Base-by-base conservation (phyloP, 2,888 invertebrate species). In the Parnassius apollo region DNA sequence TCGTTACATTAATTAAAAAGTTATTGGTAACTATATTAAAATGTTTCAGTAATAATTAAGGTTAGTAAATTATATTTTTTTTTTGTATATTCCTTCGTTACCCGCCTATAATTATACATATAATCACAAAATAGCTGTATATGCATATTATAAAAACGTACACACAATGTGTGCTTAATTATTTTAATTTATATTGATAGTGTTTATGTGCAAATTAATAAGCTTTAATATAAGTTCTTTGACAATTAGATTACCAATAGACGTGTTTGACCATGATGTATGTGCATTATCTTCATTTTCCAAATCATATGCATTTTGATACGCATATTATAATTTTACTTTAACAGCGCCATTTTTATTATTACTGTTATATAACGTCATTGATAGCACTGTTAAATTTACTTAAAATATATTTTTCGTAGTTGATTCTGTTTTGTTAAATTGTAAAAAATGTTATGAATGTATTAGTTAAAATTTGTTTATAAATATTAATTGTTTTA, bases 41-140 rank as follows among this genome's bases (percentile, higher is more conserved):
- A 46, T 46, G 4, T 46, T 49, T 60, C 8, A 49, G 45, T 46
- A 62, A 57, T 58, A 50, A 54, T 57, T 52, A 42, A 62, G 48
- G 53, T 55, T 54, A 52, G 1, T 56, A 42, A 35, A 60, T 4
- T 42, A 9, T 46, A 42, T 53, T 48, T 53, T 53, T 48, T 53
- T 51, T 67, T 52, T 46, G 59, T 51, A 51, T 46, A 63, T 59
- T 63, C 42, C 51, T 55, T 63, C 46, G 25, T 63, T 48, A 56
- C 59, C 59, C 63, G 63, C 63, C 63, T 63, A 63, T 63, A 51
- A 56, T 42, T 56, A 57, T 57, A 56, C 42, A 51, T 53, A 57
- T 25, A 55, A 35, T 13, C 13, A 22, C 48, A 55, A 44, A 55
- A 49, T 49, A 13, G 18, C 42, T 51, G 61, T 7, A n/a, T 11